Base-by-base conservation (phyloP, 2,888 invertebrate genomes). In the Trachelus tabidus region DNA sequence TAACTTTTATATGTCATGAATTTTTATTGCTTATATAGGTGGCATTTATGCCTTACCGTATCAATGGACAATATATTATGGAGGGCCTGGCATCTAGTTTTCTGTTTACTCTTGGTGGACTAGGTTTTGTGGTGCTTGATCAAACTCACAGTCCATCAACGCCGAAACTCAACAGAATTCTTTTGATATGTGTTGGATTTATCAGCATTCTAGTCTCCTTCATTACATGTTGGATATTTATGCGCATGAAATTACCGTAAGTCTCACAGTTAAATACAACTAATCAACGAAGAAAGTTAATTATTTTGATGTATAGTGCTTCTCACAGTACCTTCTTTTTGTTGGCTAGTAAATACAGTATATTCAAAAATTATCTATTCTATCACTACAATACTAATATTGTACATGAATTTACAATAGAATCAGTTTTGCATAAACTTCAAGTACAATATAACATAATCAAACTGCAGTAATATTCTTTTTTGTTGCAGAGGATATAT, bases 21-120 rank as follows among this genome's bases (percentile, higher is more conserved):
- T 30, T 69, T 73, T 79, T 76, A 40, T 79, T 82, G 77, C 75
- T 78, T 85, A 91, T 92, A 77, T 89, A 96, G 96, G 96, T 98
- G 11, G 99, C 99, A 0, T 99, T 99, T 90, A 98, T 99, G 98
- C 98, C 98, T 0, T 98, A 98, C 91, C 94, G 99, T 84, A 98
- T 99, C 0, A 99, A 99, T 92, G 99, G 99, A 0, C 99, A 99
- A 91, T 99, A 99, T 90, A 99, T 99, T 78, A 98, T 99, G 98
- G 99, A 99, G 93, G 99, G 99, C 0, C 92, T 99, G 81, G 99
- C 99, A 0, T 97, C 99, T 15, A 98, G 98, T 92, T 99, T 99
- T 90, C 94, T 99, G 34, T 99, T 99, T 92, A 97, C 98, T 0
- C 93, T 99, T 80, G 99, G 99, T 73, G 99, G 99, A 0, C 92